Conservation (phyloP, 2,888 invertebrate genomes). For the Aspidiotus rigidus region DNA sequence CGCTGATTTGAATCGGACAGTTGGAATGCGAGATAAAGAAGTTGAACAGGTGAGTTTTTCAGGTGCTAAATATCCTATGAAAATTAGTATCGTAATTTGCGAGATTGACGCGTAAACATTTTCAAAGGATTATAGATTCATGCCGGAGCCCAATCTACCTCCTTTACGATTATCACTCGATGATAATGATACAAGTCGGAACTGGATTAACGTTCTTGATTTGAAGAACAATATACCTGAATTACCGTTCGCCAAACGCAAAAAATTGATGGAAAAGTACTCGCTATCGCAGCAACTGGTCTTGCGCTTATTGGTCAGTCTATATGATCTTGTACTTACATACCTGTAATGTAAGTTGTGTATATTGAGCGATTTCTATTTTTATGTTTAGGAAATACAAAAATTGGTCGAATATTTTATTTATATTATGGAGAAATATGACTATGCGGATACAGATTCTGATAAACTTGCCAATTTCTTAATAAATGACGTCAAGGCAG, state of each 20-base stretch:
- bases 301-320: slow-evolving; percentile 60
- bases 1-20: slow-evolving; percentile 57
- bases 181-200: slow-evolving; percentile 39
- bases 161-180: slow-evolving; percentile 55
- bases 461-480: slow-evolving; percentile 59
- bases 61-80: slow-evolving; percentile 30
- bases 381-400: slow-evolving; percentile 49
- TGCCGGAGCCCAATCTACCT: slow-evolving; percentile 97
- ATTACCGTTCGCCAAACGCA: slow-evolving; percentile 63
- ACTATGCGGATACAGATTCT: slow-evolving; percentile 46
- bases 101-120: background rate
- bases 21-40: slow-evolving; percentile 95
- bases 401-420: slow-evolving; percentile 51
- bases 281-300: slow-evolving; percentile 54
- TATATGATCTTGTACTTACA: background rate
- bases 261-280: slow-evolving; percentile 51
- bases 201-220: slow-evolving; percentile 52
- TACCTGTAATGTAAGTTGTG: background rate
- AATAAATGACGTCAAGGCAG: slow-evolving; percentile 57
- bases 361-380: slow-evolving; percentile 7
- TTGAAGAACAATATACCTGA: slow-evolving; percentile 59
- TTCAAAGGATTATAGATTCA: slow-evolving; percentile 72
- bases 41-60: slow-evolving; percentile 58
- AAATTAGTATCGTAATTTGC: slow-evolving; percentile 6
- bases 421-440: slow-evolving; percentile 44